phyloP scores from a whole-genome alignment of 2,113 vertebrate genomes.

The Agelaius tricolor region DNA sequence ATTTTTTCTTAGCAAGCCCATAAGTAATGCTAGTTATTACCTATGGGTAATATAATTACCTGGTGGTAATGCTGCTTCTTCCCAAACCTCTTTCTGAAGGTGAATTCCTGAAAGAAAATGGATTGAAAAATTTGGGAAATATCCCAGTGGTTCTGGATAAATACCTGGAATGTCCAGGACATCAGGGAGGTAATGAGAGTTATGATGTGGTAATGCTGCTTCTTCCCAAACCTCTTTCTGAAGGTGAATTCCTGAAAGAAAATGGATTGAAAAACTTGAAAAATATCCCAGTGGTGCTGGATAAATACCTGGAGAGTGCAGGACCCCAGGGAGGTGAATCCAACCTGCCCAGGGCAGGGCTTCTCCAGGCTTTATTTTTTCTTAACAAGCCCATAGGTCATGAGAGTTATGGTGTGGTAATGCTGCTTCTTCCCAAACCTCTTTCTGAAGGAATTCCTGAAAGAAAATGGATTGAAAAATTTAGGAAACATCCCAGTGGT shows the following conservation, averaged over 20 bases:
- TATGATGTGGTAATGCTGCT: accelerated
- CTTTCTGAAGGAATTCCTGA: neutral
- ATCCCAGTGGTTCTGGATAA: too few relatives aligned
- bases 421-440: neutral
- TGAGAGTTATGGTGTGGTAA: accelerated
- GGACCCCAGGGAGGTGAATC: neutral
- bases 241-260: neutral
- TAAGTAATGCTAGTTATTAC: too few relatives aligned
- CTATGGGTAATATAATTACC: too few relatives aligned
- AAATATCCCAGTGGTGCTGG: neutral
- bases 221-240: neutral
- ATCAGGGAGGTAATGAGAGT: accelerated
- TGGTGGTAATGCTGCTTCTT: too few relatives aligned
- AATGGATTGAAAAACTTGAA: neutral
- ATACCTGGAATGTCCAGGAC: too few relatives aligned
- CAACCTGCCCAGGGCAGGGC: accelerated
- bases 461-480: neutral
- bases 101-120: too few relatives aligned
- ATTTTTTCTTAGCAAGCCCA: too few relatives aligned
- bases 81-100: too few relatives aligned
- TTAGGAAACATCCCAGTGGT: neutral
- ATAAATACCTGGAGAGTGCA: neutral
- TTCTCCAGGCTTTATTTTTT: too few relatives aligned
- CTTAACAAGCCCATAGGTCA: too few relatives aligned
- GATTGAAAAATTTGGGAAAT: too few relatives aligned